Conservation (phyloP, 2,888 invertebrate genomes). For the Drosophila colorata region DNA sequence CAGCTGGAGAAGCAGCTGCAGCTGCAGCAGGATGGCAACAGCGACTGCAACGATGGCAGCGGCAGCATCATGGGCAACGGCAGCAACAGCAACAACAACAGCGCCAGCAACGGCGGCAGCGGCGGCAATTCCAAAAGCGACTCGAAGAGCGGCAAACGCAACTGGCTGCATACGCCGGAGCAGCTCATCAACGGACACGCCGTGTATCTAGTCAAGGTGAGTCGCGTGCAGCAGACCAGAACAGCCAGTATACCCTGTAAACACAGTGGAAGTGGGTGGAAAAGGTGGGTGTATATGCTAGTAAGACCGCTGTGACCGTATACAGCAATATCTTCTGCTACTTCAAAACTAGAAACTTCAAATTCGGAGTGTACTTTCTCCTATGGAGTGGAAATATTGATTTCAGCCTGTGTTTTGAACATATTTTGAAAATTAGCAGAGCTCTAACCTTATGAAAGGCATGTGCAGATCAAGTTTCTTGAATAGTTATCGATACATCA, state of each 20-base stretch:
- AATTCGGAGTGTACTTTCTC: too few species aligned
- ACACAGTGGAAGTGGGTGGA: not conserved
- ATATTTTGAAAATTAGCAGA: too few species aligned
- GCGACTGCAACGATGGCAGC: slow-evolving; percentile 85
- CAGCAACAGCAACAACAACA: slow-evolving; percentile 85
- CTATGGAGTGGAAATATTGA: too few species aligned
- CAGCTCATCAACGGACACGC: slow-evolving; percentile 97
- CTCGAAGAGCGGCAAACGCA: slow-evolving; percentile 86
- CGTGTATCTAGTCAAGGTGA: slow-evolving; percentile 98
- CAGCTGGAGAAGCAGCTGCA: slow-evolving; percentile 66
- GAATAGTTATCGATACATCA: too few species aligned
- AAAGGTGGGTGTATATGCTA: too few species aligned
- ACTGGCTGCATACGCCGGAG: slow-evolving; percentile 98
- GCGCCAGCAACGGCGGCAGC: slow-evolving; percentile 85
- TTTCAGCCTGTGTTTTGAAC: too few species aligned
- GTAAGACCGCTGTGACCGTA: too few species aligned
- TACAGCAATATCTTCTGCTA: too few species aligned
- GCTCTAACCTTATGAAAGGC: too few species aligned
- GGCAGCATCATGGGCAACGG: slow-evolving; percentile 85
- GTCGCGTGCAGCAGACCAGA: slow-evolving; percentile 34
- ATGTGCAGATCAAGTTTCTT: too few species aligned
- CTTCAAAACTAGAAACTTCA: too few species aligned
- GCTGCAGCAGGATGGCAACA: slow-evolving; percentile 60
- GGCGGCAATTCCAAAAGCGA: slow-evolving; percentile 83
- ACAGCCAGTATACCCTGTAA: not conserved